These are phyloP conservation scores for Nothoprocta pentlandii DNA, from an alignment of 2,113 vertebrate species.

Conservation along the genomic window DNA sequence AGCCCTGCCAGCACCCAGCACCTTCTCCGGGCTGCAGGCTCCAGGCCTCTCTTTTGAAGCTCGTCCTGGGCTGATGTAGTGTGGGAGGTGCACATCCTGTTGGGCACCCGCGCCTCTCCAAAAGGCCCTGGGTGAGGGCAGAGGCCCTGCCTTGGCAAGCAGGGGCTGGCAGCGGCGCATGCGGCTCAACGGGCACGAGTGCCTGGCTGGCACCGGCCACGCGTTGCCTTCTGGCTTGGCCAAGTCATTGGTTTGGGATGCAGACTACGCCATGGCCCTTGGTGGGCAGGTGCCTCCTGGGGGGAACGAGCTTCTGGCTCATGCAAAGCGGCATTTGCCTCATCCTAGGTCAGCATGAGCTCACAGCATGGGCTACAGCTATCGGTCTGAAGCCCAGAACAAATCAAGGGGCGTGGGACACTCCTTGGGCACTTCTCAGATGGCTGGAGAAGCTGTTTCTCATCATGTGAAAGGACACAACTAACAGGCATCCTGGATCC, in stretches of 20 bases:
- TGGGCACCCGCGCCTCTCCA: neutral
- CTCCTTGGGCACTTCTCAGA: neutral
- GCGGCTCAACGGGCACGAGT: no score
- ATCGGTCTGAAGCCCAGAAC: neutral
- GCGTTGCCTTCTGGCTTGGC: neutral
- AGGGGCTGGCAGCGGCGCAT: neutral
- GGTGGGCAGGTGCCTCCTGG: neutral
- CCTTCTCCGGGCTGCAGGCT: neutral
- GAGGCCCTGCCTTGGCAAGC: neutral
- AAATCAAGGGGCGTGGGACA: neutral
- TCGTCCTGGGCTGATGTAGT: rapidly evolving
- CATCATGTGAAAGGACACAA: neutral
- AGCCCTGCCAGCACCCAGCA: neutral
- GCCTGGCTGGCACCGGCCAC: no score
- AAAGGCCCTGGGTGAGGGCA: neutral
- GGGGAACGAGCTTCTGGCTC: neutral
- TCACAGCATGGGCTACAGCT: neutral
- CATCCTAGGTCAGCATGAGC: neutral
- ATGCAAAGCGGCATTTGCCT: neutral
- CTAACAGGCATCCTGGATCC: neutral
- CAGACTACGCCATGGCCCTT: neutral
- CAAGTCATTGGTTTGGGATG: neutral
- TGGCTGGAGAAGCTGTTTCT: neutral
- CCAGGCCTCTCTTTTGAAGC: neutral
- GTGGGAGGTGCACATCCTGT: neutral